Conservation (phyloP, 2,113 vertebrate species). For the Tyrannus savana region DNA sequence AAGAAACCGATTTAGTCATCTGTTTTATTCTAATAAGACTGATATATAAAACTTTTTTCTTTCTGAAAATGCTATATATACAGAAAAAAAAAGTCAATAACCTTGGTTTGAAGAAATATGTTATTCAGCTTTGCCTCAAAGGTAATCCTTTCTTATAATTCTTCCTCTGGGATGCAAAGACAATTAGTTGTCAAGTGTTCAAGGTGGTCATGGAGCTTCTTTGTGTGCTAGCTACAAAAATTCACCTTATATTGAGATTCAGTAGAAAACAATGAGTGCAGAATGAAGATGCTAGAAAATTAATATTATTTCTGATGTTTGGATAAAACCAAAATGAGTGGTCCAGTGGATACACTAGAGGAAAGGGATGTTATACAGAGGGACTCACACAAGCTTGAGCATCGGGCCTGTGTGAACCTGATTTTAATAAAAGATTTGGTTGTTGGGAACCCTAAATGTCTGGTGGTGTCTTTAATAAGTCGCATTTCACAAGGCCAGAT, state of each 20-base stretch:
- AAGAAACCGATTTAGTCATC: background rate
- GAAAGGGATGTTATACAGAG: background rate
- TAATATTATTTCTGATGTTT: background rate
- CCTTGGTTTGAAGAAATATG: background rate
- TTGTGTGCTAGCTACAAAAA: background rate
- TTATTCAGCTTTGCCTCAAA: background rate
- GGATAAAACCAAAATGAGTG: background rate
- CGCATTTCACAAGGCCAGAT: background rate
- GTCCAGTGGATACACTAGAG: background rate
- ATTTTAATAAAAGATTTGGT: too few relatives aligned
- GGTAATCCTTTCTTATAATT: background rate
- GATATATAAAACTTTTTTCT: background rate
- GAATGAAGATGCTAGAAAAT: background rate
- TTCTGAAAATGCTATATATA: background rate
- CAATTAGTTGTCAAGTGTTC: background rate
- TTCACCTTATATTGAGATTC: background rate
- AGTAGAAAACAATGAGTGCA: background rate
- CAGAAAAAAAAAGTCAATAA: background rate
- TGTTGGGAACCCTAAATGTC: too few relatives aligned
- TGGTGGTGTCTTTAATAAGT: too few relatives aligned
- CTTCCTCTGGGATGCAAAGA: background rate
- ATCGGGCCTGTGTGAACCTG: background rate
- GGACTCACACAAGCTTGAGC: background rate
- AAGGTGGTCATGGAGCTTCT: background rate
- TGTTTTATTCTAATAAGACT: background rate